These are phyloP conservation scores for Achroia grisella DNA, from an alignment of 1,140 invertebrate species.

Conservation along the genomic window DNA sequence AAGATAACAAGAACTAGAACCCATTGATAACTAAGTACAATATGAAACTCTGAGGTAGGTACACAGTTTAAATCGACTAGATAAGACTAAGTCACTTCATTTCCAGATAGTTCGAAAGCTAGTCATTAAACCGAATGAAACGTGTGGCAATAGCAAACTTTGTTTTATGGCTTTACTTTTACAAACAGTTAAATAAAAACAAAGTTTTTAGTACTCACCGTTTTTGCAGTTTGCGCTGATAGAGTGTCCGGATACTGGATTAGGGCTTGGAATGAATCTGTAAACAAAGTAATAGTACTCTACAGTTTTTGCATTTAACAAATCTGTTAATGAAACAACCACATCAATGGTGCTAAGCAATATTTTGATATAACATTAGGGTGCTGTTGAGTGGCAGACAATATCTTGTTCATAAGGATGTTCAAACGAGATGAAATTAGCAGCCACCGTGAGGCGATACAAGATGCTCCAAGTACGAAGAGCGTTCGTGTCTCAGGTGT, in stretches of 20 bases:
- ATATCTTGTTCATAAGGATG: constrained; percentile 36
- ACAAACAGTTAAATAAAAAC: constrained; percentile 65
- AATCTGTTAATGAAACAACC: neutral
- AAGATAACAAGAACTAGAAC: too few relatives aligned
- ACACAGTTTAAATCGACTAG: constrained; percentile 23
- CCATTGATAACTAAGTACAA: neutral
- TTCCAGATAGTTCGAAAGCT: constrained; percentile 51
- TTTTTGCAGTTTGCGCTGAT: constrained; percentile 96
- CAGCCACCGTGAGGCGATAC: constrained; percentile 32
- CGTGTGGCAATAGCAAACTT: constrained; percentile 60
- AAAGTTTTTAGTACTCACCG: constrained; percentile 78
- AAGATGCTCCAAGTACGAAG: constrained; percentile 28
- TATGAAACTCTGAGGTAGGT: constrained; percentile 9
- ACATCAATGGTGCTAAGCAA: constrained; percentile 12
- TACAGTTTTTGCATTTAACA: too few relatives aligned
- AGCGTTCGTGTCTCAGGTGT: constrained; percentile 40
- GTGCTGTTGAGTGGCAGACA: constrained; percentile 31
- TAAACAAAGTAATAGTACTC: constrained; percentile 55
- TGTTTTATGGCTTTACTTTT: constrained; percentile 63
- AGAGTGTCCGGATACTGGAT: constrained; percentile 98
- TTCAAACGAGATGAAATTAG: constrained; percentile 45
- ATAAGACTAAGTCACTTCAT: constrained; percentile 44
- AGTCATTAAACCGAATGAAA: constrained; percentile 65
- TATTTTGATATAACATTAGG: constrained; percentile 10
- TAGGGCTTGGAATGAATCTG: constrained; percentile 99